Conservation (phyloP, 2,888 invertebrate genomes). For the Tenthredo amoena region DNA sequence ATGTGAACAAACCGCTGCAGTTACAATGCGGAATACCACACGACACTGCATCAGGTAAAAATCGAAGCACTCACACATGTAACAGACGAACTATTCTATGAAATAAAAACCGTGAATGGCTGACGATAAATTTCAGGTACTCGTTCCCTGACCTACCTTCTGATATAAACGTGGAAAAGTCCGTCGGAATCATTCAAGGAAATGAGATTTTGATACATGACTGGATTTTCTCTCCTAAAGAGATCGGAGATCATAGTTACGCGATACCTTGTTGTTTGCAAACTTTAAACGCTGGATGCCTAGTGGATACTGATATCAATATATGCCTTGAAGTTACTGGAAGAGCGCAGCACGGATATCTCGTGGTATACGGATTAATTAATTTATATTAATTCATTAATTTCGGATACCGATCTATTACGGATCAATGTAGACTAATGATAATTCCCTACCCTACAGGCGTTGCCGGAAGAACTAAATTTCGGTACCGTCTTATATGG, state of each 20-base stretch:
- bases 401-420: neutral
- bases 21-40: constrained; percentile 75
- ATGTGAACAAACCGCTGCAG: constrained; percentile 68
- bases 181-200: constrained; percentile 60
- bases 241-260: constrained; percentile 61
- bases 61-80: neutral
- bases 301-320: constrained; percentile 35
- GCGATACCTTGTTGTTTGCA: constrained; percentile 57
- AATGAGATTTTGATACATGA: constrained; percentile 65
- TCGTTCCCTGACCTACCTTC: constrained; percentile 57
- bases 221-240: constrained; percentile 64
- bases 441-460: constrained; percentile 66
- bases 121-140: constrained; percentile 60
- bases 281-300: constrained; percentile 40
- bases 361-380: constrained; percentile 56
- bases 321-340: constrained; percentile 57
- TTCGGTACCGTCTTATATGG: constrained; percentile 71
- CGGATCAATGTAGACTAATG: neutral
- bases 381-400: too few relatives aligned
- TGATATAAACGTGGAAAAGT: constrained; percentile 57
- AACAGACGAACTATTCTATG: neutral
- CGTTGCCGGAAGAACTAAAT: constrained; percentile 72
- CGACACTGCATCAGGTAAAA: constrained; percentile 75
- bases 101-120: neutral
- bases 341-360: constrained; percentile 58